Base-by-base conservation (phyloP, 53 echinoderm and acorn worm genomes). In the Actinopyga echinites region DNA sequence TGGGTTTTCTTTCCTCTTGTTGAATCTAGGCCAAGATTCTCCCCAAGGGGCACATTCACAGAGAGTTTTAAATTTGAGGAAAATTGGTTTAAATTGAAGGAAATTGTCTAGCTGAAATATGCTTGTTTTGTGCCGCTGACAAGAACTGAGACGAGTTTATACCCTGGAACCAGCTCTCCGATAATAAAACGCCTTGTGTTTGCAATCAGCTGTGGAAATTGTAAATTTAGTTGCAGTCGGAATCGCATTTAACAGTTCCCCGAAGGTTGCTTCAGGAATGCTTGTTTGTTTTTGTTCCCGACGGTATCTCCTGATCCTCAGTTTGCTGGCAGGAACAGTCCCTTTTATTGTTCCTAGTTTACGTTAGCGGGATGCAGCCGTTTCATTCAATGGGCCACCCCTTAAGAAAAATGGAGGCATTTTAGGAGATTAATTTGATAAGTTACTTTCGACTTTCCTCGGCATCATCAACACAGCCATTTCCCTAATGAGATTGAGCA, bases 401-500 rank as follows among this genome's bases (percentile, higher is more conserved):
- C 71, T 23, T 40, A 71, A 71, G 40, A 71, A 71, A 42, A 40
- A 42, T 24, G 40, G 44, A 44, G 40, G 42, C 44, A 42, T 66
- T 71, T 71, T 5, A 23, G 23, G 22, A 71, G 71, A 71, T 40
- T 71, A 71, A 71, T 71, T 25, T 34, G 71, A 71, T 71, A 71
- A 71, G 71, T 71, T 71, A 71, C 71, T 40, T 38, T 71, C 45
- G 34, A 28, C 71, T 71, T 66, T 26, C 71, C 40, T 44, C 21
- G 40, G 40, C 44, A 44, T 44, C 71, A 44, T 71, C 71, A 71
- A 44, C 71, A 25, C 42, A 44, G 71, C 28, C 71, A 36, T 71
- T 71, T 71, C 71, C 71, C 71, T 71, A 71, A 71, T 71, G 71
- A 71, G 71, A 71, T 71, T n/a, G 71, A 71, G 71, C 71, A 40